Conservation (phyloP, 1,140 invertebrate genomes). For the Wiebesia pumilae region DNA sequence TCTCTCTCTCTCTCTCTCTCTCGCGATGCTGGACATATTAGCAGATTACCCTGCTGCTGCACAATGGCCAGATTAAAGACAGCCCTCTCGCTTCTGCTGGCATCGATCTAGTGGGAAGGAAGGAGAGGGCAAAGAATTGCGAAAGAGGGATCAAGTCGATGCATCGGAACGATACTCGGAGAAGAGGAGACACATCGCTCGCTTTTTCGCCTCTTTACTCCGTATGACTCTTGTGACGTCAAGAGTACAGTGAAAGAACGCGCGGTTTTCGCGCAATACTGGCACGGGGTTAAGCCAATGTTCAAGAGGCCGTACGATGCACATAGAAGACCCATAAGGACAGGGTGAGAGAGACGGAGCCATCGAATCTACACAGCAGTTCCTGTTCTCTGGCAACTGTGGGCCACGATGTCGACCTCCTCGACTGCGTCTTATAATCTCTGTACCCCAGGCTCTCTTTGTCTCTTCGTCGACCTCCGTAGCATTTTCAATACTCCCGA, state of each 20-base stretch:
- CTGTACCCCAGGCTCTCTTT: not conserved
- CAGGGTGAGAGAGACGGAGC: not conserved
- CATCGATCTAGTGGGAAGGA: not conserved
- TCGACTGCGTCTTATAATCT: not conserved
- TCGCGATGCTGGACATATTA: constrained; percentile 43
- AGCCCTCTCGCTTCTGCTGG: constrained; percentile 7
- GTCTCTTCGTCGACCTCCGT: not conserved
- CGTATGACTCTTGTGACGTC: not conserved
- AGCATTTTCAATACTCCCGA: not conserved
- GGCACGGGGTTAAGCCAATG: constrained; percentile 57
- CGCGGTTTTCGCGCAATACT: constrained; percentile 61
- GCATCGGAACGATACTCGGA: not conserved
- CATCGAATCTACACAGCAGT: not conserved
- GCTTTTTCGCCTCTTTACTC: constrained; percentile 15
- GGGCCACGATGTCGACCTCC: constrained; percentile 28
- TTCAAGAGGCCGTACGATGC: constrained; percentile 65
- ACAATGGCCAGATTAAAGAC: constrained; percentile 55
- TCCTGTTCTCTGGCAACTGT: constrained; percentile 19
- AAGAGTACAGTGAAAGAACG: constrained; percentile 19
- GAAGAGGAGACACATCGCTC: not conserved
- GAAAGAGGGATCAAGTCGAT: not conserved
- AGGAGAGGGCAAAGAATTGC: not conserved
- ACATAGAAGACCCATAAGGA: constrained; percentile 65
- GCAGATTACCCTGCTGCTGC: constrained; percentile 47
- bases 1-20: not conserved